Evolutionary conservation across 2,888 invertebrate species (phyloP).

Genomic region (Timema podura): DNA sequence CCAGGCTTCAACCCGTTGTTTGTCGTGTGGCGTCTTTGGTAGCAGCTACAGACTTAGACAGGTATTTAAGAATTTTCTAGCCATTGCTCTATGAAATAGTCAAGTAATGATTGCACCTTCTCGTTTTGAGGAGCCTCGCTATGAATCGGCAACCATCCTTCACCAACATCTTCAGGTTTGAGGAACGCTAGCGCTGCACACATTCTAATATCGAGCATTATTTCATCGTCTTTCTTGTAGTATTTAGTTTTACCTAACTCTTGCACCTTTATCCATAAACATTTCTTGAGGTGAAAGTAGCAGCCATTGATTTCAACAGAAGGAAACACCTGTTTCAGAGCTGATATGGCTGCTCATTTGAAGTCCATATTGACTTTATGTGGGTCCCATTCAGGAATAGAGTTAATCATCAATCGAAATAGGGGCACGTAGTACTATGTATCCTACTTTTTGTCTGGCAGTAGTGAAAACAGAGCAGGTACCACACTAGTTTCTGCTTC

Average conservation of each 20-base stretch:
- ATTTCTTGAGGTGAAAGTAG: background rate
- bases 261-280: background rate
- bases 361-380: background rate
- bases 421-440: background rate
- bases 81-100: background rate
- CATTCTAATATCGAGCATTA: background rate
- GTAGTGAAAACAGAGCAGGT: background rate
- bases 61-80: background rate
- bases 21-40: background rate
- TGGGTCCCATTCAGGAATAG: too few species aligned
- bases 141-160: background rate
- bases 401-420: background rate
- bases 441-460: background rate
- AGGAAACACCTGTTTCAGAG: background rate
- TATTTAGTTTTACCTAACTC: background rate
- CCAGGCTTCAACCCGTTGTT: background rate
- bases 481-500: background rate
- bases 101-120: background rate
- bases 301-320: constrained; percentile 5
- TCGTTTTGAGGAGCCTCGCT: background rate
- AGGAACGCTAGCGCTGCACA: background rate
- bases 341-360: background rate
- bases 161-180: background rate
- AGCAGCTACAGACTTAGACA: background rate
- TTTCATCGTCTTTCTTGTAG: background rate